phyloP scores from a whole-genome alignment of 2,113 vertebrate species.

The Etheostoma spectabile region DNA sequence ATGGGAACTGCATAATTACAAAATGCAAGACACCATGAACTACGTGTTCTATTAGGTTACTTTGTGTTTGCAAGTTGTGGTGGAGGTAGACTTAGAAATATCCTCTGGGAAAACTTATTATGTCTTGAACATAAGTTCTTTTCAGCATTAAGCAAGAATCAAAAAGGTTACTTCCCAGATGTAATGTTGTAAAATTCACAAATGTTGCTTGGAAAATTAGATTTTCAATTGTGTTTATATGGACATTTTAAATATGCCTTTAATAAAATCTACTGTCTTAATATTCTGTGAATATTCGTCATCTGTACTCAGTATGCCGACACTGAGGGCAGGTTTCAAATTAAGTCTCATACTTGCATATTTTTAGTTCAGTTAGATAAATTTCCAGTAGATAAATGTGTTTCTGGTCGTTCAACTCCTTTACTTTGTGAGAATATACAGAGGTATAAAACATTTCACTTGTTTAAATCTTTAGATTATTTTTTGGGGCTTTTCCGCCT shows the following conservation, averaged over 20 bases:
- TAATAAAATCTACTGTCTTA: background rate
- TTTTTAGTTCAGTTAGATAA: background rate
- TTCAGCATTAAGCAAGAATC: conserved; percentile 11
- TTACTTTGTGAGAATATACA: background rate
- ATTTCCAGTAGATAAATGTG: background rate
- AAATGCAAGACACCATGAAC: conserved; percentile 7
- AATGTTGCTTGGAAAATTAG: background rate
- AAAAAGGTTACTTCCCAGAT: conserved; percentile 2
- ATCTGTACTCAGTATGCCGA: background rate
- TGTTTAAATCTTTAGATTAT: too few relatives aligned
- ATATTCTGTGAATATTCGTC: background rate
- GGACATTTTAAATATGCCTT: background rate
- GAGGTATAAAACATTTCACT: background rate
- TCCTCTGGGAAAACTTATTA: background rate
- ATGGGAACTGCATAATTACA: conserved; percentile 15
- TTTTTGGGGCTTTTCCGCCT: too few relatives aligned
- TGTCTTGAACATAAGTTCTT: background rate
- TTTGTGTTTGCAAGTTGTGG: background rate
- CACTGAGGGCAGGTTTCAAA: background rate
- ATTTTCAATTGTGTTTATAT: background rate
- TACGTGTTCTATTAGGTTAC: background rate
- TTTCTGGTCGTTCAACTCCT: background rate
- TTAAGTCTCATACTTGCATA: background rate
- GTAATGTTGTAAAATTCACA: background rate
- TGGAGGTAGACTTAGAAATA: background rate